phyloP scores from a whole-genome alignment of 2,113 vertebrate genomes.

The Sialia sialis region DNA sequence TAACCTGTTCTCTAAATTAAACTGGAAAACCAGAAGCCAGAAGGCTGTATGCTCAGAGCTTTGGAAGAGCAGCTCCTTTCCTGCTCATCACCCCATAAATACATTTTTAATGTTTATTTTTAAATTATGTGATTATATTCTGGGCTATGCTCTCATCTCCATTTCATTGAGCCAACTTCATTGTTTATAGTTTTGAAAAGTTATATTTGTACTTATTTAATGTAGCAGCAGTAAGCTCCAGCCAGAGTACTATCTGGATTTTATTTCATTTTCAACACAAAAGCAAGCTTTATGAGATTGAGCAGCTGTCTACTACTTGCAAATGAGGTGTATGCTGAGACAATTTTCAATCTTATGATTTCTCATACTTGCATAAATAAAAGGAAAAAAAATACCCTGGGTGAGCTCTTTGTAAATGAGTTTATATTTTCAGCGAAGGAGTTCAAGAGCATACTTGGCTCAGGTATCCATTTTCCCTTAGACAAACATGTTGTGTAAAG shows the following conservation, averaged over 20 bases:
- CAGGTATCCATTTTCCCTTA: not conserved
- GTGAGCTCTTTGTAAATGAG: not conserved
- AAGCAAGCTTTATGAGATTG: not conserved
- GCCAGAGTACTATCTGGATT: not conserved
- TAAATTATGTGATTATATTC: not conserved
- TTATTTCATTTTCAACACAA: not conserved
- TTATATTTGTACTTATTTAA: not conserved
- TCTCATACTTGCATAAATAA: not conserved
- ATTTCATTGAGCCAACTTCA: not conserved
- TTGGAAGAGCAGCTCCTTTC: not conserved
- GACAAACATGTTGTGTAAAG: not conserved
- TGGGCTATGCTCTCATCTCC: not conserved
- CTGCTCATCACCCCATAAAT: not conserved
- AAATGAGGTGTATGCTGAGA: not conserved
- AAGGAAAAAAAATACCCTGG: not conserved
- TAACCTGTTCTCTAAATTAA: constrained; percentile 53
- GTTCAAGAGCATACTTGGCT: not conserved
- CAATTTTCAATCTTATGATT: not conserved
- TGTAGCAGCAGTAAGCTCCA: not conserved
- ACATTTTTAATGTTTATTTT: not conserved
- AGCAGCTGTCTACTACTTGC: not conserved
- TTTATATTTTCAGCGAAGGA: not conserved
- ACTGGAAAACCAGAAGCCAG: not conserved
- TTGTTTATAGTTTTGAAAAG: not conserved
- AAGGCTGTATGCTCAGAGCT: not conserved